phyloP scores from a whole-genome alignment of 2,113 vertebrate species.

The Dicrurus megarhynchus region DNA sequence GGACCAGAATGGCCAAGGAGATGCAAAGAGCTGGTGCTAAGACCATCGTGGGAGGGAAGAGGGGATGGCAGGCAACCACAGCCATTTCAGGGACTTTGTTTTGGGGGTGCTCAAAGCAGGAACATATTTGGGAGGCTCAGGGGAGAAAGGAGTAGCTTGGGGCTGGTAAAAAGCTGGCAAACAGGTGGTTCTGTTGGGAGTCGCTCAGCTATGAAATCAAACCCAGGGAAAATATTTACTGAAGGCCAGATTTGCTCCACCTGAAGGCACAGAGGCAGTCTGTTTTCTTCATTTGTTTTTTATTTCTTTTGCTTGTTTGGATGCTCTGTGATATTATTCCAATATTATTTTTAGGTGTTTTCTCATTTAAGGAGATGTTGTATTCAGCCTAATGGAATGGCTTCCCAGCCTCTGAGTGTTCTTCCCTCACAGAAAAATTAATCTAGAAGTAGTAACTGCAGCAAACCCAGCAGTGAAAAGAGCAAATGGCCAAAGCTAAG shows the following conservation, averaged over 20 bases:
- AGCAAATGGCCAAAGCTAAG: neutral
- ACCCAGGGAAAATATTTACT: neutral
- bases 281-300: conserved; percentile 1
- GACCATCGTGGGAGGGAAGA: neutral
- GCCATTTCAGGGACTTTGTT: neutral
- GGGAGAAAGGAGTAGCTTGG: neutral
- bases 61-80: neutral
- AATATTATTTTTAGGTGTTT: neutral
- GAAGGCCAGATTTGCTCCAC: conserved; percentile 13
- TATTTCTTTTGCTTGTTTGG: conserved; percentile 22
- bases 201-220: neutral
- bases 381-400: neutral
- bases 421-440: neutral
- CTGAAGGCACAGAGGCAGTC: conserved; percentile 11
- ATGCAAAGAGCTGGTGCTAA: neutral
- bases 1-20: neutral
- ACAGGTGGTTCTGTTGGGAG: neutral
- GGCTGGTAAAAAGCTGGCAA: neutral
- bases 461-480: neutral
- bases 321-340: conserved; percentile 15
- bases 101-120: neutral
- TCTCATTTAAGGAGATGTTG: neutral
- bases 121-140: neutral
- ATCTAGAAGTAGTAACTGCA: neutral
- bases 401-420: neutral